Percentiles rank a stretch among this genome's conserved stretches.
Evolutionary conservation across 2,888 invertebrate genomes (phyloP).

Genomic region (Sepioteuthis lessoniana): DNA sequence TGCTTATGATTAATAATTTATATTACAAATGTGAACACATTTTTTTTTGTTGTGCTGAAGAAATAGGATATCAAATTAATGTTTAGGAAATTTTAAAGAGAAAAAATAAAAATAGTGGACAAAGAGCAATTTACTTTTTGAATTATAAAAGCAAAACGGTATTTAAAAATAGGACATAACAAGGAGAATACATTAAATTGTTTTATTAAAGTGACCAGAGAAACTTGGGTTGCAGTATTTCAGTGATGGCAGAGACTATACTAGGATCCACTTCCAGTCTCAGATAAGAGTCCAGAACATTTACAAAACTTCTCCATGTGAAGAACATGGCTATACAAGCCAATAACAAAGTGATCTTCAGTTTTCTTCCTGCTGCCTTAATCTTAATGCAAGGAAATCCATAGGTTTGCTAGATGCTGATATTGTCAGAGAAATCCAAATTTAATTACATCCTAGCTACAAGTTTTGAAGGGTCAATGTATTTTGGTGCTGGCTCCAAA

Average conservation of each 20-base stretch:
- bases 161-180: neutral
- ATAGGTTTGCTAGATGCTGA: neutral
- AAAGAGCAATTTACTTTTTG: too few species aligned
- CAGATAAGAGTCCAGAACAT: constrained; percentile 8
- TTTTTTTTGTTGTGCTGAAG: too few species aligned
- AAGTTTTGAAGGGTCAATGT: neutral
- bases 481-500: constrained; percentile 6
- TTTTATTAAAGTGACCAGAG: constrained; percentile 47
- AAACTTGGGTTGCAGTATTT: constrained; percentile 35
- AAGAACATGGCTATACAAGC: constrained; percentile 23
- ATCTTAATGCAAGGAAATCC: constrained; percentile 33
- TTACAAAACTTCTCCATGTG: constrained; percentile 33
- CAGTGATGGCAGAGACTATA: constrained; percentile 33
- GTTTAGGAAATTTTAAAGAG: too few species aligned
- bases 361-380: neutral
- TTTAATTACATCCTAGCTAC: constrained; percentile 2
- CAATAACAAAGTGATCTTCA: constrained; percentile 4
- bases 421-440: neutral
- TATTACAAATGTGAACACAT: too few species aligned
- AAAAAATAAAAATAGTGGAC: too few species aligned
- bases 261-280: constrained; percentile 33
- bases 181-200: constrained; percentile 42
- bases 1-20: too few species aligned
- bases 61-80: too few species aligned
- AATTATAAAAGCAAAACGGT: too few species aligned